A percentile compares a stretch with the other conserved stretches of the same genome.
Evolutionary conservation across 2,888 invertebrate species (phyloP).

Genomic region (Monochamus alternatus): DNA sequence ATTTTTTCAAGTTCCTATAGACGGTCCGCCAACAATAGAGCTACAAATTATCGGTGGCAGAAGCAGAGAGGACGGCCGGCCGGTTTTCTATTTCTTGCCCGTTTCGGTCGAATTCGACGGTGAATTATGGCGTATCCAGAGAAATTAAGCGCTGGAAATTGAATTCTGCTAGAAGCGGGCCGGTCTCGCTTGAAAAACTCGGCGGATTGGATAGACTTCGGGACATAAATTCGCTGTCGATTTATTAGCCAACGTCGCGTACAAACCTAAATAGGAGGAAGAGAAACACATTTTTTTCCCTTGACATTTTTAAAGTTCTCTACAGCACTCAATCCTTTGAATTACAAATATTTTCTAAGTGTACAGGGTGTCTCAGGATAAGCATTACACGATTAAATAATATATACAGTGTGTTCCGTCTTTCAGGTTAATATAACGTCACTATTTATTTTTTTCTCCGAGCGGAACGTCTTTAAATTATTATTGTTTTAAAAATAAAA

Average conservation of each 20-base stretch:
- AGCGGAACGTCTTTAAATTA: no score
- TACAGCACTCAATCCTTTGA: no score
- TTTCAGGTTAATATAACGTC: no score
- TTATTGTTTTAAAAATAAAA: no score
- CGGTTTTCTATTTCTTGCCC: slow-evolving; percentile 38
- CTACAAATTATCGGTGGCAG: slow-evolving; percentile 45
- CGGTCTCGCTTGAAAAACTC: background rate
- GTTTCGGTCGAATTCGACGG: slow-evolving; percentile 34
- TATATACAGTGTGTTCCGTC: no score
- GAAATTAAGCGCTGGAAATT: slow-evolving; percentile 35
- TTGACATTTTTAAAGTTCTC: no score
- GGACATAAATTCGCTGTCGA: background rate
- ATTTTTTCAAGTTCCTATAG: slow-evolving; percentile 27
- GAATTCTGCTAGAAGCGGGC: slow-evolving; percentile 8
- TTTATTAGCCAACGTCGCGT: background rate
- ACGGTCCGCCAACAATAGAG: slow-evolving; percentile 39
- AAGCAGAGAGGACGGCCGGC: slow-evolving; percentile 26
- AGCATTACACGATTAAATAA: no score
- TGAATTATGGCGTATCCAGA: slow-evolving; percentile 35
- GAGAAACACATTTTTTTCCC: no score
- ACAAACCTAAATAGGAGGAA: no score
- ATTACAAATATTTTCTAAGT: no score
- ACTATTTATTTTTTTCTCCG: no score
- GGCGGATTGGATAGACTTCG: background rate
- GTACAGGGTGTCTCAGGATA: no score